These are phyloP conservation scores for Lonchura striata DNA, from an alignment of 2,113 vertebrate genomes.

Conservation along the genomic window DNA sequence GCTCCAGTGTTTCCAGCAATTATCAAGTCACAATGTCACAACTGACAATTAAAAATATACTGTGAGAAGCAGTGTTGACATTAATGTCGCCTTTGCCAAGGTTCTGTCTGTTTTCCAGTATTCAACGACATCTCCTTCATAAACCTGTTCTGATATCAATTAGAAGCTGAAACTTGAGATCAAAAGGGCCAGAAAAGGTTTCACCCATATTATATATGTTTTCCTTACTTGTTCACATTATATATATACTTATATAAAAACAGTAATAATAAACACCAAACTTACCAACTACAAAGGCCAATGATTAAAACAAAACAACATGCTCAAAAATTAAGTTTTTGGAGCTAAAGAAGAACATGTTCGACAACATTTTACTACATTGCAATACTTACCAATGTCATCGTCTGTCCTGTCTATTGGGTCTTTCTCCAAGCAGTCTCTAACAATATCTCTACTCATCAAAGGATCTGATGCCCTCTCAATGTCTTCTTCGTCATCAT, in stretches of 20 bases:
- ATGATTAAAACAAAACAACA: neutral
- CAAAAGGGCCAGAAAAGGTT: neutral
- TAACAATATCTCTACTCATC: constrained; percentile 96
- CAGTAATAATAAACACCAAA: neutral
- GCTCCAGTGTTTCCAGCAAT: neutral
- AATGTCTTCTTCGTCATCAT: constrained; percentile 98
- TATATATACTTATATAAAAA: neutral
- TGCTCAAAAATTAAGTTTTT: neutral
- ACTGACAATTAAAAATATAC: neutral
- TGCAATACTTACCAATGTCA: constrained; percentile 87
- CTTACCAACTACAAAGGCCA: neutral
- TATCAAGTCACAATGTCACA: neutral
- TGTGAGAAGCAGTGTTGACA: neutral
- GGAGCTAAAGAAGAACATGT: neutral
- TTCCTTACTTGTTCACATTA: neutral
- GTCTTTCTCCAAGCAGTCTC: constrained; percentile 98
- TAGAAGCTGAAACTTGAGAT: neutral
- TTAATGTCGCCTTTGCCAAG: neutral
- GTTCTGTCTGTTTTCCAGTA: neutral
- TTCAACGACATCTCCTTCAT: neutral
- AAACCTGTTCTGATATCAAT: neutral
- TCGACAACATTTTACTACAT: neutral
- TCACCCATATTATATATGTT: neutral
- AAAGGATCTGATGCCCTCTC: constrained; percentile 94
- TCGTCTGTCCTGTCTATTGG: constrained; percentile 97